phyloP scores from a whole-genome alignment of 2,113 vertebrate genomes.

The Sitta europaea region DNA sequence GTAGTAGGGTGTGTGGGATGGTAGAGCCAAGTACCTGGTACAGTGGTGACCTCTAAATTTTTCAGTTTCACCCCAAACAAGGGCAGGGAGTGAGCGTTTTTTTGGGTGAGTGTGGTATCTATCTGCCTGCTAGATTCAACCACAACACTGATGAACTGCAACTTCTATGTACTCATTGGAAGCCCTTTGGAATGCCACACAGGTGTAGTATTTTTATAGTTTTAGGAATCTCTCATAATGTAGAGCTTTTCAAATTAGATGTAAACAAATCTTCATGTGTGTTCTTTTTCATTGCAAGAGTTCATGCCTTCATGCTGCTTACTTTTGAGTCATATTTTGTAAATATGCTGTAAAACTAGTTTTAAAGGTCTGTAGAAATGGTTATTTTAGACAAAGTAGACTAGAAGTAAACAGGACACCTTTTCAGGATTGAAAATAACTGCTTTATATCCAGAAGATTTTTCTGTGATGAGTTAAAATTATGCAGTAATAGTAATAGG shows the following conservation, averaged over 20 bases:
- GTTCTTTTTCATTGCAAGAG: neutral
- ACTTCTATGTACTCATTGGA: neutral
- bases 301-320: neutral
- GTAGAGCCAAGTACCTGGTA: neutral
- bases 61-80: neutral
- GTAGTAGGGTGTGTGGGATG: neutral
- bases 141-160: neutral
- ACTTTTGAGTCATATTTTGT: neutral
- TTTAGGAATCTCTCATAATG: neutral
- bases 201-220: neutral
- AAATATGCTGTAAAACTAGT: constrained; percentile 9
- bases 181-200: neutral
- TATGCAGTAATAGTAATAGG: neutral
- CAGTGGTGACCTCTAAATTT: neutral
- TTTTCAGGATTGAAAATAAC: constrained; percentile 47
- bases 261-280: neutral
- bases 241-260: neutral
- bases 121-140: neutral
- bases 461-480: constrained; percentile 38
- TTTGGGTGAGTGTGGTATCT: neutral
- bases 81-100: neutral
- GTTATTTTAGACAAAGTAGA: neutral
- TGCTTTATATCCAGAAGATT: neutral
- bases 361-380: constrained; percentile 4
- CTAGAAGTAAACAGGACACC: constrained; percentile 33